Evolutionary conservation across 2,113 vertebrate species (phyloP).

Genomic region (Oreochromis spilurus): DNA sequence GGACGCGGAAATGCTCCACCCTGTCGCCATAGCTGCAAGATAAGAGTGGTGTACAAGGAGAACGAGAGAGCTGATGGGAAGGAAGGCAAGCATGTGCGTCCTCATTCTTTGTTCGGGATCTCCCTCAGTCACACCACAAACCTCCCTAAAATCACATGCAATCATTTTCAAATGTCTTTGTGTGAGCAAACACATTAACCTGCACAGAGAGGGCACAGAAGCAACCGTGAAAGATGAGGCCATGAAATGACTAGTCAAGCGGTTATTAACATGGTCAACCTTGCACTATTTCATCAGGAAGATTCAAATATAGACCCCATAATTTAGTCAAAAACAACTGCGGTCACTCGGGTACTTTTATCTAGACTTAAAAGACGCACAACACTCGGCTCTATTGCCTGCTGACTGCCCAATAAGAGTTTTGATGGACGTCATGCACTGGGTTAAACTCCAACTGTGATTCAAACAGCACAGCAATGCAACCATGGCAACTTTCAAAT

Average conservation of each 20-base stretch:
- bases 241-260: neutral
- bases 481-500: neutral
- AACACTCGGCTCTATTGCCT: neutral
- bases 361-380: neutral
- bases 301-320: neutral
- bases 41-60: neutral
- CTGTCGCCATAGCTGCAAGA: conserved; percentile 77
- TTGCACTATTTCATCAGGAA: neutral
- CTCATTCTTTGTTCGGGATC: neutral
- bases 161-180: neutral
- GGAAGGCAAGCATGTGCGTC: neutral
- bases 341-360: neutral
- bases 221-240: neutral
- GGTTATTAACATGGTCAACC: neutral
- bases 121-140: neutral
- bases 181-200: neutral
- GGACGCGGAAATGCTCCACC: conserved; percentile 89
- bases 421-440: neutral
- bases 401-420: neutral
- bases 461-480: neutral
- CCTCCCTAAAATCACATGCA: neutral
- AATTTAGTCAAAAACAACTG: neutral
- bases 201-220: neutral
- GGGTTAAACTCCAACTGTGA: neutral
- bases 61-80: neutral